phyloP scores from a whole-genome alignment of 2,797 vertebrate species.

The Coranthus polyacanthus region DNA sequence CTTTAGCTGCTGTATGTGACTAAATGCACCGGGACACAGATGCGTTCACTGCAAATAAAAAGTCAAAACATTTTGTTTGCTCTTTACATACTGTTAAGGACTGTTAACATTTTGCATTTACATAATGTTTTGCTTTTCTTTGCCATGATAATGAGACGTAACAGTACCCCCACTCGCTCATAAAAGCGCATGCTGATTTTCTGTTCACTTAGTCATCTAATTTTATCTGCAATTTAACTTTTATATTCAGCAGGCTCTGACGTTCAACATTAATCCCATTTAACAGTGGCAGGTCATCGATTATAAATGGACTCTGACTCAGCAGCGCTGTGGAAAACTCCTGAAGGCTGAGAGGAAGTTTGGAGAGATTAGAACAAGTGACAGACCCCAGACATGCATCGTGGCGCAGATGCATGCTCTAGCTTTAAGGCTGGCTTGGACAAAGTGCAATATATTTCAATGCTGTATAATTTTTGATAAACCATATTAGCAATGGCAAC shows the following conservation, averaged over 20 bases:
- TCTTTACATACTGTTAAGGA: no score
- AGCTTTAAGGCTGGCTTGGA: constrained; percentile 22
- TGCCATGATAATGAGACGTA: background rate
- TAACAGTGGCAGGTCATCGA: constrained; percentile 16
- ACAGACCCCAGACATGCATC: background rate
- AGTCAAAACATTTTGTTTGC: no score
- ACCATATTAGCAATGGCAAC: background rate
- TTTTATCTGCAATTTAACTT: constrained; percentile 23
- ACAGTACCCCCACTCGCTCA: background rate
- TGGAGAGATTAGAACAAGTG: constrained; percentile 4
- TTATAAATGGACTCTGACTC: constrained; percentile 20
- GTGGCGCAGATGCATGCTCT: background rate
- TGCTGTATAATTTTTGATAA: constrained; percentile 4
- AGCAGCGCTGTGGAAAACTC: background rate
- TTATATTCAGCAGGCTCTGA: constrained; percentile 17
- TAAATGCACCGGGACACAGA: constrained; percentile 27
- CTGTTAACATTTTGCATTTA: background rate
- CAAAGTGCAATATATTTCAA: constrained; percentile 45
- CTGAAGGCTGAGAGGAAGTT: constrained; percentile 8
- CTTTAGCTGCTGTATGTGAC: background rate
- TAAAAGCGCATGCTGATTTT: background rate
- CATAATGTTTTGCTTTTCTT: constrained; percentile 4
- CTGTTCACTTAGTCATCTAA: background rate
- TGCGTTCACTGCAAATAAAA: no score
- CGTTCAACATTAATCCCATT: constrained; percentile 25